phyloP scores from a whole-genome alignment of 2,113 vertebrate genomes.

The Psephotus haematonotus region DNA sequence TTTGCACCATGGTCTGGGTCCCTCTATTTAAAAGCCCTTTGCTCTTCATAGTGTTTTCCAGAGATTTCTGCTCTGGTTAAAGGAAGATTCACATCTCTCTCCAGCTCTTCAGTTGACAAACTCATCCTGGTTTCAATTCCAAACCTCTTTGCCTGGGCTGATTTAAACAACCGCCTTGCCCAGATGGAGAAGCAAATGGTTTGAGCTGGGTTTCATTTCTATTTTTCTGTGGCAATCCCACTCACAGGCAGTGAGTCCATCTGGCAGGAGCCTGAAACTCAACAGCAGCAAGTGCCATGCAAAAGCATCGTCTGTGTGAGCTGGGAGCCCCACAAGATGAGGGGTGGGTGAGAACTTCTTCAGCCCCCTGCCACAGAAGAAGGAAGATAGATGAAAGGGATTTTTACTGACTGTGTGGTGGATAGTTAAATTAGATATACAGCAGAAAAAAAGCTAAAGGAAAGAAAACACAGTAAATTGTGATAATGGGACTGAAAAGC shows the following conservation, averaged over 20 bases:
- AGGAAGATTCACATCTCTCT: neutral
- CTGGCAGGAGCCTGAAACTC: slow-evolving; percentile 4
- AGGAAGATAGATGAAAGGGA: neutral
- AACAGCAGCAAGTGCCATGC: neutral
- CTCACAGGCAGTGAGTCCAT: slow-evolving; percentile 19
- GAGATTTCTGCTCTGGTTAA: neutral
- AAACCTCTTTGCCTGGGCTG: neutral
- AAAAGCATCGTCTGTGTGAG: neutral
- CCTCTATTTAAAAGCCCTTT: neutral
- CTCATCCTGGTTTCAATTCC: neutral
- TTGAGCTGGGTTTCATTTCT: neutral
- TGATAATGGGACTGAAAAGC: neutral
- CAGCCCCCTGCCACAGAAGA: neutral
- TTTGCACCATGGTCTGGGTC: rapidly evolving
- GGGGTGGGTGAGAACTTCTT: neutral
- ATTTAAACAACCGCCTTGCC: neutral
- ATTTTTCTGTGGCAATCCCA: neutral
- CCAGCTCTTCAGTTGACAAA: neutral
- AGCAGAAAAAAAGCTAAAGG: neutral
- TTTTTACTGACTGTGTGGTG: neutral
- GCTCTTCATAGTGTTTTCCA: neutral
- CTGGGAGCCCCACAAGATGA: neutral
- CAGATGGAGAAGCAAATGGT: slow-evolving; percentile 62
- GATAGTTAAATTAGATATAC: neutral
- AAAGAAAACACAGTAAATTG: neutral